Base-by-base conservation (phyloP, 2,888 invertebrate genomes). In the Chymomyza fuscimana region DNA sequence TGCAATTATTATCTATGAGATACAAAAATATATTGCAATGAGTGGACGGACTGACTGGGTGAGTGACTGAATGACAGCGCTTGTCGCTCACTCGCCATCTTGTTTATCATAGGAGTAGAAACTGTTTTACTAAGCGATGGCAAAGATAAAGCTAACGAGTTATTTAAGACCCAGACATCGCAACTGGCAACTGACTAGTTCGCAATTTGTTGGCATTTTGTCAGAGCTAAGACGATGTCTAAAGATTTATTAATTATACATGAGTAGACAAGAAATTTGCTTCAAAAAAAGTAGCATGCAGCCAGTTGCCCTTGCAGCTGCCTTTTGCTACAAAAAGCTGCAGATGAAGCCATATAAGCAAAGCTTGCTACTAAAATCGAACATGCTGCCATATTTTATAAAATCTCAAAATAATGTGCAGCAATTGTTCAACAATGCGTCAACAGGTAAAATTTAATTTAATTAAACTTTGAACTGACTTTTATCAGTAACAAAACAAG, bases 101-200 rank as follows among this genome's bases (percentile, higher is more conserved):
- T 77, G 87, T 81, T 86, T 86, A 85, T 86, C 87, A 77, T 63
- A 72, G 12, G 0, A 46, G 40, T 70, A 69, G 71, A 83, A 78
- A 73, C 76, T 76, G 80, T 84, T 84, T 87, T 88, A 88, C 84
- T 86, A 86, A 88, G 86, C 81, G 86, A 88, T 87, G 73, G 67
- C 75, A 78, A 74, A 70, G 79, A 88, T 87, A 86, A 79, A 86
- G 73, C 80, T 87, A 87, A 88, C 86, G 81, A 86, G 87, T 87
- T 84, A 85, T 74, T 86, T 82, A 80, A 77, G 74, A 76, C 70
- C 73, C 22, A 51, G 51, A 36, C 60, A 22, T 54, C 36, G 46
- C 54, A 10, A 19, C 51, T 10, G 2, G 46, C 12, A 16, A 19
- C 10, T 36, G 40, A n/a, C 58, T 32, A 7, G 50, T 68, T 68